Conservation (phyloP, 2,888 invertebrate species). For the Pemphredon lugubris region DNA sequence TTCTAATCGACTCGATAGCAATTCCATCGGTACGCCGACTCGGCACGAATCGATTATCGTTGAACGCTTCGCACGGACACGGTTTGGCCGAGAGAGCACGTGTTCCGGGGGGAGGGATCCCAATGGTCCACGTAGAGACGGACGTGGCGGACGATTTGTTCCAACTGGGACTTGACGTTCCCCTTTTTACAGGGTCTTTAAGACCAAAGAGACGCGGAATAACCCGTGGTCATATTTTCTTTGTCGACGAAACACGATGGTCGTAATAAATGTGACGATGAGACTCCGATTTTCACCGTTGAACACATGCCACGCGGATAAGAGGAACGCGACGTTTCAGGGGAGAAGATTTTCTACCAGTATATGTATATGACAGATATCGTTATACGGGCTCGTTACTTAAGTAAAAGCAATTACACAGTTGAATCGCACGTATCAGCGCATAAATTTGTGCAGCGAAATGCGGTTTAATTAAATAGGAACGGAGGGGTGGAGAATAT, state of each 20-base stretch:
- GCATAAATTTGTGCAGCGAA: constrained; percentile 10
- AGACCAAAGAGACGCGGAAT: neutral
- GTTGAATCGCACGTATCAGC: constrained; percentile 2
- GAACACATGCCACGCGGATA: neutral
- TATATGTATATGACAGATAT: no score
- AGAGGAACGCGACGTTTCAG: no score
- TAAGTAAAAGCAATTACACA: neutral
- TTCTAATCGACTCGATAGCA: constrained; percentile 58
- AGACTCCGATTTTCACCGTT: neutral
- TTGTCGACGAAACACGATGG: neutral
- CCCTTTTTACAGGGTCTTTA: constrained; percentile 13
- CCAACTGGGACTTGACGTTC: constrained; percentile 22
- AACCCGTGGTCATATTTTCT: constrained; percentile 8
- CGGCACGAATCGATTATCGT: constrained; percentile 50
- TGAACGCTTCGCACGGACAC: constrained; percentile 25
- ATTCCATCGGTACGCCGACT: constrained; percentile 38
- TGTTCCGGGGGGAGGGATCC: constrained; percentile 16
- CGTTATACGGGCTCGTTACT: no score
- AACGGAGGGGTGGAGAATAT: neutral
- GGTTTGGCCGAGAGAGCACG: constrained; percentile 19
- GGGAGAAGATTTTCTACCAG: no score
- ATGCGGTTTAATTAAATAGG: constrained; percentile 24
- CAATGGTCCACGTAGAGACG: constrained; percentile 14
- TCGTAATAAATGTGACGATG: neutral
- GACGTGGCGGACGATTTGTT: constrained; percentile 27